Percentiles rank a stretch among this genome's conserved stretches.
Evolutionary conservation across 2,888 invertebrate species (phyloP).

Genomic region (Lochmaea crataegi): DNA sequence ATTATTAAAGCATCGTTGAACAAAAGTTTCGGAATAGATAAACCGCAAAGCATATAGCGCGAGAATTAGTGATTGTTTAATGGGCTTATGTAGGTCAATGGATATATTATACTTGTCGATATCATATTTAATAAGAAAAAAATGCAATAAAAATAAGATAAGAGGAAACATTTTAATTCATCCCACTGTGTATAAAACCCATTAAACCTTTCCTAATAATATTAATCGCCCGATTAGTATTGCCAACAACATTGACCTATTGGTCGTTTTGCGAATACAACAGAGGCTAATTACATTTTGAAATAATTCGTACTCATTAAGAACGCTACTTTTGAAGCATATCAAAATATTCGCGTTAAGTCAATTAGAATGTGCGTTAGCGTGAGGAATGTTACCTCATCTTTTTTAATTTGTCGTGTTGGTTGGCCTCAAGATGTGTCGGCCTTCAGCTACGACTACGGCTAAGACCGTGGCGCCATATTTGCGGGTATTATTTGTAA

Average conservation of each 20-base stretch:
- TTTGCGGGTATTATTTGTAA: neutral
- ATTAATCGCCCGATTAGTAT: neutral
- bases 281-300: neutral
- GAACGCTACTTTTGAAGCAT: neutral
- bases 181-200: no score
- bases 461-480: no score
- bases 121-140: neutral
- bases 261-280: neutral
- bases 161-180: no score
- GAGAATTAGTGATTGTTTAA: neutral
- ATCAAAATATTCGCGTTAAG: neutral
- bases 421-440: constrained; percentile 3
- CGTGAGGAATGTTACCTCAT: neutral
- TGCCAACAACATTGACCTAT: constrained; percentile 4
- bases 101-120: neutral
- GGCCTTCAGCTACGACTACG: neutral
- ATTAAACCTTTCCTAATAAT: neutral
- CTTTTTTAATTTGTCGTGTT: neutral
- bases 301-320: neutral
- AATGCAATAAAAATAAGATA: no score
- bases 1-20: neutral
- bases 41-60: neutral
- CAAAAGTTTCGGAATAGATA: neutral
- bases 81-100: neutral
- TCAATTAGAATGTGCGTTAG: constrained; percentile 7